Conservation (phyloP, 2,797 vertebrate species). For the Sebastes minor region DNA sequence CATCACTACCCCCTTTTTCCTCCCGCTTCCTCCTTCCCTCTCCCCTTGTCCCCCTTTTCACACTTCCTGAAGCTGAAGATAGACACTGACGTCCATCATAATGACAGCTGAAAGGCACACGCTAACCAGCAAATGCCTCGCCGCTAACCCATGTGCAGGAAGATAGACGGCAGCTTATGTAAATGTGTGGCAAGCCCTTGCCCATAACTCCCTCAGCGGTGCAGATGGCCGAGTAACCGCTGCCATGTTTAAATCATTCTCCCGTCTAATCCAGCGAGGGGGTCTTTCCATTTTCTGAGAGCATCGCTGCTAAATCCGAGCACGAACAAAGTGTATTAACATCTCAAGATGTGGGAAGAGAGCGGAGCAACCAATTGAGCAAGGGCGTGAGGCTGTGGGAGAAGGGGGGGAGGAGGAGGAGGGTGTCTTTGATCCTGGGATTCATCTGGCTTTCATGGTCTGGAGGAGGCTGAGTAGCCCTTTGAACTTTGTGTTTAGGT, state of each 20-base stretch:
- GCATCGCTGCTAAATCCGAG: constrained; percentile 73
- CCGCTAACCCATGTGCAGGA: constrained; percentile 44
- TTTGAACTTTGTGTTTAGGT: constrained; percentile 87
- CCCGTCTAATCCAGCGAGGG: constrained; percentile 73
- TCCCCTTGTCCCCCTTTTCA: constrained; percentile 34
- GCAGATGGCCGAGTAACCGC: constrained; percentile 72
- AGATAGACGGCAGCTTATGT: constrained; percentile 65
- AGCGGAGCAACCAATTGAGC: constrained; percentile 73
- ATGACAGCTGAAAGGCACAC: constrained; percentile 62
- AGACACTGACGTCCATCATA: constrained; percentile 58
- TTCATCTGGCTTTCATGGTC: constrained; percentile 88
- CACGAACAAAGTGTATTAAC: constrained; percentile 82
- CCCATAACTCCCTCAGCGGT: constrained; percentile 49
- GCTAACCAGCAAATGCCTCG: constrained; percentile 42
- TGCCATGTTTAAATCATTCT: constrained; percentile 76
- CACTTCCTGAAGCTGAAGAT: constrained; percentile 45
- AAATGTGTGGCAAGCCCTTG: constrained; percentile 59
- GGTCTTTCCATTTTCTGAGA: constrained; percentile 70
- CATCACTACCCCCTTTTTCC: constrained; percentile 74
- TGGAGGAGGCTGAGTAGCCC: constrained; percentile 83
- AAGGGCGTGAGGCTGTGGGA: constrained; percentile 74
- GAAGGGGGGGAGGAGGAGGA: constrained; percentile 37
- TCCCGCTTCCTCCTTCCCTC: constrained; percentile 5
- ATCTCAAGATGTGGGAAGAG: constrained; percentile 84
- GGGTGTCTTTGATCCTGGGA: constrained; percentile 83